A percentile compares a stretch with the other conserved stretches of the same genome.
phyloP scores from a whole-genome alignment of 2,888 invertebrate genomes.

The Heliconius erato region DNA sequence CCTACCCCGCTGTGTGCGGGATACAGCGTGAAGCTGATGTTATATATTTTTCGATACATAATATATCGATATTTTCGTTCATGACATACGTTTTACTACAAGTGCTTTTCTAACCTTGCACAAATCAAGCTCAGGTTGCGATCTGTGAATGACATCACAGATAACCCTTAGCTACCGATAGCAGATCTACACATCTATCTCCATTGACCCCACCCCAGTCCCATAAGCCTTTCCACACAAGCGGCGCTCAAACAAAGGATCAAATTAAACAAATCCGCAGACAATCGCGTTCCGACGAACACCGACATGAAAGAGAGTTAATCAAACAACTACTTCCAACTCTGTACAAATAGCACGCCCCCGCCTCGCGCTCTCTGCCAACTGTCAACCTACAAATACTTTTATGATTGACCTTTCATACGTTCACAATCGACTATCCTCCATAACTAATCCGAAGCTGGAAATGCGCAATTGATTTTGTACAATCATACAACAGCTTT shows the following conservation, averaged over 20 bases:
- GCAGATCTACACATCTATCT: slow-evolving; percentile 71
- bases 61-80: neutral
- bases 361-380: slow-evolving; percentile 62
- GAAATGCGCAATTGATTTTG: slow-evolving; percentile 77
- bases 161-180: slow-evolving; percentile 73
- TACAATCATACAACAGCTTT: slow-evolving; percentile 67
- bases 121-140: slow-evolving; percentile 68
- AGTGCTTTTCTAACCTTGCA: slow-evolving; percentile 4
- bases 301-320: slow-evolving; percentile 84
- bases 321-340: slow-evolving; percentile 81
- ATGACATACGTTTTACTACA: neutral
- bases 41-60: too few relatives aligned
- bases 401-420: slow-evolving; percentile 76
- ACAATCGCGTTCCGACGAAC: slow-evolving; percentile 77
- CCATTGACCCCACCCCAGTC: slow-evolving; percentile 61
- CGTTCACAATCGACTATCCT: slow-evolving; percentile 45
- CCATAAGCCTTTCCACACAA: slow-evolving; percentile 80
- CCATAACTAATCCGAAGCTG: slow-evolving; percentile 71
- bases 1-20: too few relatives aligned
- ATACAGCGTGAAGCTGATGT: too few relatives aligned
- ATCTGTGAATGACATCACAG: slow-evolving; percentile 74
- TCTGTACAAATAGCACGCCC: slow-evolving; percentile 68
- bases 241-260: slow-evolving; percentile 82
- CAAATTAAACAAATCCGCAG: slow-evolving; percentile 84
- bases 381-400: slow-evolving; percentile 75